Evolutionary conservation across 92 coral and sea anemone species (phyloP).

Genomic region (Porites lobata): DNA sequence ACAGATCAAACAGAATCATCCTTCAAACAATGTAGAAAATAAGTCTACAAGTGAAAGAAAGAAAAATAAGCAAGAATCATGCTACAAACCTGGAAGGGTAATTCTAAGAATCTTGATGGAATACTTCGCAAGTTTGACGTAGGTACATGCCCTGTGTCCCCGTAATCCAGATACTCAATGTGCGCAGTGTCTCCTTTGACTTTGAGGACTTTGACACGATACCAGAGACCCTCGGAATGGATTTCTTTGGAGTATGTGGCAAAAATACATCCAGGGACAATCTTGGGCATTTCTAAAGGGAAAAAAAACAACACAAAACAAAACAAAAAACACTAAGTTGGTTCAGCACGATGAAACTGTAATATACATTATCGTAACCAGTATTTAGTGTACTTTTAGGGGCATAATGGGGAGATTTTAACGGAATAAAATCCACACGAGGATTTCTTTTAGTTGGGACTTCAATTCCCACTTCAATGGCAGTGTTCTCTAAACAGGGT

Average conservation of each 20-base stretch:
- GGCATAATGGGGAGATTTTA: too few species aligned
- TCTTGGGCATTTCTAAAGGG: slow-evolving; percentile 21
- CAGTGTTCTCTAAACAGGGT: too few species aligned
- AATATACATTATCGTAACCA: too few species aligned
- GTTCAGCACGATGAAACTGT: not conserved
- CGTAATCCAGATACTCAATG: slow-evolving; percentile 94
- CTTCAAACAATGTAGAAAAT: too few species aligned
- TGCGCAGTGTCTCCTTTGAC: slow-evolving; percentile 64
- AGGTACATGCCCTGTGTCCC: slow-evolving; percentile 77
- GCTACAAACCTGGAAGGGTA: slow-evolving; percentile 90
- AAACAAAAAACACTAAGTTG: too few species aligned
- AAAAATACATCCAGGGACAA: slow-evolving; percentile 75
- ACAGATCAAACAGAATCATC: too few species aligned
- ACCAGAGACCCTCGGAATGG: slow-evolving; percentile 88
- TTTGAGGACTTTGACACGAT: slow-evolving; percentile 83
- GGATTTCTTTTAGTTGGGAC: too few species aligned
- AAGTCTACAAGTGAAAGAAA: not conserved
- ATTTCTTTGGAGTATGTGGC: slow-evolving; percentile 87
- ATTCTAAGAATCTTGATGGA: slow-evolving; percentile 84
- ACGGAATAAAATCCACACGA: too few species aligned
- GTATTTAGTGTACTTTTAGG: too few species aligned
- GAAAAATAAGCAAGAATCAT: not conserved
- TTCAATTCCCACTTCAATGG: too few species aligned
- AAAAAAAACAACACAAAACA: not conserved
- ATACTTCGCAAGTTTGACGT: slow-evolving; percentile 67